Percentiles rank a stretch among this genome's conserved stretches.
phyloP scores from a whole-genome alignment of 2,888 invertebrate species.

The Lymantria monacha region DNA sequence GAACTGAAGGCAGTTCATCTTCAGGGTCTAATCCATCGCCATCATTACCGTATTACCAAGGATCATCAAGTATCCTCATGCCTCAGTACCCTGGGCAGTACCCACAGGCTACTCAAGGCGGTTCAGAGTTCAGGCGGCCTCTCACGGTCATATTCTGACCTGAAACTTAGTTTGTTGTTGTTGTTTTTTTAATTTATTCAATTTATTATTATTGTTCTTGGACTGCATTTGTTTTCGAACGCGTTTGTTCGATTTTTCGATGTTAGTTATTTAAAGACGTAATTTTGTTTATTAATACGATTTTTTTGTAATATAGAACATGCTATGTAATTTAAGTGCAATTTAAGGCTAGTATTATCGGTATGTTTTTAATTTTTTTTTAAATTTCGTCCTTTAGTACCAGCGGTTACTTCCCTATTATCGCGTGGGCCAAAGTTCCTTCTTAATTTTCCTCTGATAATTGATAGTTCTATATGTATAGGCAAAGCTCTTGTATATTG shows the following conservation, averaged over 20 bases:
- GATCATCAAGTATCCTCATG: slow-evolving; percentile 83
- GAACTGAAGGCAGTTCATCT: slow-evolving; percentile 82
- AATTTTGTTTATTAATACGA: neutral
- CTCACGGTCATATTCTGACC: slow-evolving; percentile 92
- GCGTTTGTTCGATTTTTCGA: slow-evolving; percentile 5
- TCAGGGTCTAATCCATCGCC: slow-evolving; percentile 85
- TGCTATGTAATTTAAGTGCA: neutral
- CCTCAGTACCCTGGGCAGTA: slow-evolving; percentile 85
- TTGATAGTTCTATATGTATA: slow-evolving; percentile 26
- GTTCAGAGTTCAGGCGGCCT: slow-evolving; percentile 88
- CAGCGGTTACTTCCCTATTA: slow-evolving; percentile 29
- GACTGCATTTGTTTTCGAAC: slow-evolving; percentile 20
- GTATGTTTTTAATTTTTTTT: neutral
- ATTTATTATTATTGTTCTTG: slow-evolving; percentile 36
- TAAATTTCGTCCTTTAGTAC: slow-evolving; percentile 19
- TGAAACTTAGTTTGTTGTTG: slow-evolving; percentile 68
- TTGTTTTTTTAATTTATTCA: slow-evolving; percentile 30
- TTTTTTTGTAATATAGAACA: neutral
- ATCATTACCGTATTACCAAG: slow-evolving; percentile 82
- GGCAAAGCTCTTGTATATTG: slow-evolving; percentile 25
- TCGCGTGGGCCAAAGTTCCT: slow-evolving; percentile 65
- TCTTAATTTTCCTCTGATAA: slow-evolving; percentile 45
- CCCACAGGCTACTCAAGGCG: slow-evolving; percentile 79
- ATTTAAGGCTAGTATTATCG: neutral
- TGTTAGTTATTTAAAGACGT: neutral